Percentiles rank a stretch among this genome's conserved stretches.
Evolutionary conservation across 1,140 invertebrate genomes (phyloP).

Genomic region (Panagrolaimus sp.): DNA sequence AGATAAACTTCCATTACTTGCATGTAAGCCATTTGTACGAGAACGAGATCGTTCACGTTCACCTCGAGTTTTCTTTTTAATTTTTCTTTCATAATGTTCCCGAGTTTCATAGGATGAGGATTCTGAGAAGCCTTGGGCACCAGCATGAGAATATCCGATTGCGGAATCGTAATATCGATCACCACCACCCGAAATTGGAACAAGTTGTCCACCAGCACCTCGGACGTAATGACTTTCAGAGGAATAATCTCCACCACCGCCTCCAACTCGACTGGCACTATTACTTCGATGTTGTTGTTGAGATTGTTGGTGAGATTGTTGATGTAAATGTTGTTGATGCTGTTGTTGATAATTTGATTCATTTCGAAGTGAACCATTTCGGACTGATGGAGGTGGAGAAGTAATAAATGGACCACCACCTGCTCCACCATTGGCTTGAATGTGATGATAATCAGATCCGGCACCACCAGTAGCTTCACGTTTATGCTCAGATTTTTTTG

Average conservation of each 20-base stretch:
- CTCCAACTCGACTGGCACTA: neutral
- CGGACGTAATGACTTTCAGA: conserved; percentile 15
- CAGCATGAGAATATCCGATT: neutral
- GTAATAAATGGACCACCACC: conserved; percentile 24
- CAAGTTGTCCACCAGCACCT: conserved; percentile 16
- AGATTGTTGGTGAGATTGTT: neutral
- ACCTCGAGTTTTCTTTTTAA: conserved; percentile 53
- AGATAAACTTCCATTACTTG: neutral
- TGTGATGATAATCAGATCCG: conserved; percentile 19
- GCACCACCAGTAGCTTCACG: conserved; percentile 39
- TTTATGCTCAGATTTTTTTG: conserved; percentile 52
- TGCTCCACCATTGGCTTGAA: conserved; percentile 16
- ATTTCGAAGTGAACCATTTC: conserved; percentile 20
- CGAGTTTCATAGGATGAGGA: conserved; percentile 52
- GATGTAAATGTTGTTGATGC: neutral
- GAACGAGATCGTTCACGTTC: conserved; percentile 35
- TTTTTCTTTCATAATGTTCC: conserved; percentile 57
- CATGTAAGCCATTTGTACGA: neutral
- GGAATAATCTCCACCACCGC: conserved; percentile 15
- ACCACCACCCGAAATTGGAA: neutral
- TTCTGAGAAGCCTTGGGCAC: conserved; percentile 50
- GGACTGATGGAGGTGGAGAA: conserved; percentile 32
- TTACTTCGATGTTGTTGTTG: conserved; percentile 26
- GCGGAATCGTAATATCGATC: conserved; percentile 13
- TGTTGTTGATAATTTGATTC: neutral